These are phyloP conservation scores for Campopleginae sp. DNA, from an alignment of 2,888 invertebrate species.

Conservation along the genomic window DNA sequence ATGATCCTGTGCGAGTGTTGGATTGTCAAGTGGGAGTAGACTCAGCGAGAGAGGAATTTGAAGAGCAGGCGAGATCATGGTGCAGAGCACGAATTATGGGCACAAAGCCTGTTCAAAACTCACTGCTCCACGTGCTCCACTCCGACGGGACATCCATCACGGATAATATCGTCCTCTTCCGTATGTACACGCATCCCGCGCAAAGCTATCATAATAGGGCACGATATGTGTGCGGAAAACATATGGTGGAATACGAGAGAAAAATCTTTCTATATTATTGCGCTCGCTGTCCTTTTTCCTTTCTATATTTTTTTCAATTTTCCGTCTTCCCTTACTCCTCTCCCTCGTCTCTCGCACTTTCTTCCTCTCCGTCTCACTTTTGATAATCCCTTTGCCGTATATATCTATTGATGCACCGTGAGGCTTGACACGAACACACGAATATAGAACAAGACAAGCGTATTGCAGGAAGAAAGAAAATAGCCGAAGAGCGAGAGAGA, in stretches of 20 bases:
- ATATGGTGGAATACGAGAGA: constrained; percentile 27
- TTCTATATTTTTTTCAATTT: neutral
- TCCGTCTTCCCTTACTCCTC: neutral
- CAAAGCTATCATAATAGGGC: constrained; percentile 44
- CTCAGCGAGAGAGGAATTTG: neutral
- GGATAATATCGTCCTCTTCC: constrained; percentile 71
- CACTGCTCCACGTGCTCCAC: constrained; percentile 17
- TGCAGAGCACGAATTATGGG: constrained; percentile 15
- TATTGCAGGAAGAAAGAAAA: constrained; percentile 28
- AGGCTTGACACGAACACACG: constrained; percentile 16
- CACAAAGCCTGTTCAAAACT: constrained; percentile 32
- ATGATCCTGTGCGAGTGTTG: constrained; percentile 23
- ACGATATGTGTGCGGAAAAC: constrained; percentile 44
- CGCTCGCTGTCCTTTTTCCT: constrained; percentile 24
- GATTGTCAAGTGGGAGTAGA: constrained; percentile 33
- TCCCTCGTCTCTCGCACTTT: neutral
- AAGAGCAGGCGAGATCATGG: constrained; percentile 5
- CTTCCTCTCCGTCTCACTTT: neutral
- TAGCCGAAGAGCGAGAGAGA: neutral
- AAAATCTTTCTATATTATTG: constrained; percentile 24
- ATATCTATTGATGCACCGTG: neutral
- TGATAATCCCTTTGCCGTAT: neutral
- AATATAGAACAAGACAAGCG: constrained; percentile 7
- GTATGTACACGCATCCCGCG: constrained; percentile 5
- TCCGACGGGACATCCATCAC: constrained; percentile 72